Percentiles rank a stretch among this genome's conserved stretches.
Conservation (phyloP, 2,797 vertebrate genomes). For the Atherinosoma microstoma region DNA sequence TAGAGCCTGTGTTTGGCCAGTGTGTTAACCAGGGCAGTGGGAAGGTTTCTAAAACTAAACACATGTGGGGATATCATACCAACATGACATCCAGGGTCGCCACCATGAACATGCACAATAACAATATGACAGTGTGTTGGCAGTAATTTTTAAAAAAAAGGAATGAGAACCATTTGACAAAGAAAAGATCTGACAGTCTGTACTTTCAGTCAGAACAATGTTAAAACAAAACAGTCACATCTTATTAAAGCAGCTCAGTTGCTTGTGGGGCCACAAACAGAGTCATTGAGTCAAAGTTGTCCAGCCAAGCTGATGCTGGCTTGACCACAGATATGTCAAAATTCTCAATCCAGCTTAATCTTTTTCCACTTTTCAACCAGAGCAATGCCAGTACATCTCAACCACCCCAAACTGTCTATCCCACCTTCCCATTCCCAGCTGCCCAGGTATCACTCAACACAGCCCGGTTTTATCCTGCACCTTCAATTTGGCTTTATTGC, state of each 20-base stretch:
- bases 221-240: constrained; percentile 40
- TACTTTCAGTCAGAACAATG: constrained; percentile 34
- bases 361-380: constrained; percentile 46
- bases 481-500: constrained; percentile 81
- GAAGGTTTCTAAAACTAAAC: constrained; percentile 69
- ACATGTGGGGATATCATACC: constrained; percentile 68
- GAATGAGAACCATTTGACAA: constrained; percentile 36
- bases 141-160: constrained; percentile 33
- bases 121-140: constrained; percentile 65
- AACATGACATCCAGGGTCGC: constrained; percentile 60
- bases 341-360: constrained; percentile 30
- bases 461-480: constrained; percentile 64
- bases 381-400: constrained; percentile 48
- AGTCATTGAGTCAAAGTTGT: not conserved
- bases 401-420: constrained; percentile 27
- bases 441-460: constrained; percentile 75
- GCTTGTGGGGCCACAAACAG: constrained; percentile 35
- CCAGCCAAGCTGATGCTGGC: constrained; percentile 39
- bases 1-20: constrained; percentile 54
- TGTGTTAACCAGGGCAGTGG: constrained; percentile 47
- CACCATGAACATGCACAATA: constrained; percentile 59
- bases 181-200: not conserved
- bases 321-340: constrained; percentile 56
- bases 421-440: constrained; percentile 55
- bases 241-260: constrained; percentile 38